Evolutionary conservation across 2,888 invertebrate genomes (phyloP).

Genomic region (Lysandra bellargus): DNA sequence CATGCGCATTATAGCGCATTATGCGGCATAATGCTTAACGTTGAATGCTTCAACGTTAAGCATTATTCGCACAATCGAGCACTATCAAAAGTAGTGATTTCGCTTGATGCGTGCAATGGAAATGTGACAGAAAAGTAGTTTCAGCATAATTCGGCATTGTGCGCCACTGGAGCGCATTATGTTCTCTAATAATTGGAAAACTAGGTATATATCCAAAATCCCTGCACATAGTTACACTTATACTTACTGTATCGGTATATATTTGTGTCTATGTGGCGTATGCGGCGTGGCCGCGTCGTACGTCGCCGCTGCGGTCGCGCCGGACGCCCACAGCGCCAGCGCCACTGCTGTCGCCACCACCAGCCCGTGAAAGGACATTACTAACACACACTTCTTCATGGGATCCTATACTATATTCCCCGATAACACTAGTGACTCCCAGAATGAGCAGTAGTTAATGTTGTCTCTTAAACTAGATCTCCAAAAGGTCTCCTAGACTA

Average conservation of each 20-base stretch:
- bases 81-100: too few species aligned
- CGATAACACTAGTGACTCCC: not conserved
- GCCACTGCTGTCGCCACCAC: slow-evolving; percentile 56
- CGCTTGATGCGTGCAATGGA: too few species aligned
- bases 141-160: too few species aligned
- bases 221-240: not conserved
- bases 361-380: slow-evolving; percentile 59
- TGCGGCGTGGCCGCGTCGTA: slow-evolving; percentile 73
- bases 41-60: too few species aligned
- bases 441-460: slow-evolving; percentile 36
- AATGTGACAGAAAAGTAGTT: too few species aligned
- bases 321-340: slow-evolving; percentile 64
- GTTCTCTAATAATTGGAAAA: too few species aligned
- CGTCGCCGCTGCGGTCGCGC: slow-evolving; percentile 55
- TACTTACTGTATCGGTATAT: slow-evolving; percentile 70
- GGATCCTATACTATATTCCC: slow-evolving; percentile 33
- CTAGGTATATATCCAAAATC: too few species aligned
- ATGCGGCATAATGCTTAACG: too few species aligned
- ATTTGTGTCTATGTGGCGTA: slow-evolving; percentile 64
- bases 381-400: slow-evolving; percentile 48
- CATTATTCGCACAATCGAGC: too few species aligned
- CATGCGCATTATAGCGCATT: too few species aligned
- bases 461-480: not conserved
- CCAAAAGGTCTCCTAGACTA: not conserved
- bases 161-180: too few species aligned